Evolutionary conservation across 2,797 vertebrate species (phyloP).

Genomic region (Jordanella pulchra): DNA sequence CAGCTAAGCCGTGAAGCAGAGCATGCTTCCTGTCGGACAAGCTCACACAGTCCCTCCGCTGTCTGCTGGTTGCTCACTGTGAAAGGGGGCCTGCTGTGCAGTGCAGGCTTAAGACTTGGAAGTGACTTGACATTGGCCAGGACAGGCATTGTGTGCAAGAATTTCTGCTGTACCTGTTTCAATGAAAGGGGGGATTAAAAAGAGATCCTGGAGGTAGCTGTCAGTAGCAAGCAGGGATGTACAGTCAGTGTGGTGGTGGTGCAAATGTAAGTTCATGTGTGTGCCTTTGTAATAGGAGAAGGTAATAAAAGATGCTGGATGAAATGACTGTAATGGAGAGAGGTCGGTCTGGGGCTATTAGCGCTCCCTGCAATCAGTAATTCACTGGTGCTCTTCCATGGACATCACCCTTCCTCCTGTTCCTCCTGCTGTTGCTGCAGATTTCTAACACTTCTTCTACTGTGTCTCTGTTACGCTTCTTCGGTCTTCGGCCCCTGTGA

Average conservation of each 20-base stretch:
- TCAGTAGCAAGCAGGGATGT: conserved; percentile 32
- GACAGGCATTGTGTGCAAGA: conserved; percentile 19
- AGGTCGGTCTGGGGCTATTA: conserved; percentile 76
- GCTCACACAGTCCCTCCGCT: conserved; percentile 56
- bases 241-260: conserved; percentile 46
- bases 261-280: conserved; percentile 36
- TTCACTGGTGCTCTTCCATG: conserved; percentile 68
- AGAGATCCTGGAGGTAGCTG: conserved; percentile 44
- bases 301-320: conserved; percentile 76
- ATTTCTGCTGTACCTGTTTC: conserved; percentile 4
- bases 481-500: conserved; percentile 29
- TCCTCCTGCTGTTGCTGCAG: conserved; percentile 42
- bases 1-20: conserved; percentile 61
- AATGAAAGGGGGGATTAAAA: conserved; percentile 12
- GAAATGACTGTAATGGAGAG: conserved; percentile 76
- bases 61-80: conserved; percentile 44
- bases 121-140: conserved; percentile 25
- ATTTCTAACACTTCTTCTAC: conserved; percentile 40
- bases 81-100: conserved; percentile 51
- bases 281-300: conserved; percentile 68
- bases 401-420: conserved; percentile 38
- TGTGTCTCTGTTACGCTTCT: conserved; percentile 53
- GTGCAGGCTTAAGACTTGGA: conserved; percentile 39
- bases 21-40: conserved; percentile 57
- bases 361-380: conserved; percentile 75